Evolutionary conservation across 2,797 vertebrate genomes (phyloP).

Genomic region (Remorina albescens): DNA sequence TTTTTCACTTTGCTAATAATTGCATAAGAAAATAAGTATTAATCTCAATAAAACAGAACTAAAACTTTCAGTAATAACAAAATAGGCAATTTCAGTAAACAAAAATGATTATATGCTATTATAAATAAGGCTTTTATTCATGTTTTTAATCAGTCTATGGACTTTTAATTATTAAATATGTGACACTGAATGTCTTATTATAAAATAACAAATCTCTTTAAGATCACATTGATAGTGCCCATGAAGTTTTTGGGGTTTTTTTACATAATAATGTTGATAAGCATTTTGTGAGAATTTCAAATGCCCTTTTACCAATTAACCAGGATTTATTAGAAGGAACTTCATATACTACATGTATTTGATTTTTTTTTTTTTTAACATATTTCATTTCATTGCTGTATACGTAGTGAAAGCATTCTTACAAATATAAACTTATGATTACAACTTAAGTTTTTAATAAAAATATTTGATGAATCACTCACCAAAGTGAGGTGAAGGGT

Average conservation of each 20-base stretch:
- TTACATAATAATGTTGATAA: background rate
- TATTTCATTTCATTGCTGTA: background rate
- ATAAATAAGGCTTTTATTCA: no score
- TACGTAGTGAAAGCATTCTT: no score
- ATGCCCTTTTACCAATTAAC: background rate
- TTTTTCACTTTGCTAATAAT: background rate
- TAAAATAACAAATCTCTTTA: background rate
- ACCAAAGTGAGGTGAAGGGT: slow-evolving; percentile 4
- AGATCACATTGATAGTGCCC: background rate
- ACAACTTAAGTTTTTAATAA: background rate
- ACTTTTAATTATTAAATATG: no score
- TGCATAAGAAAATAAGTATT: no score
- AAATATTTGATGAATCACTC: slow-evolving; percentile 6
- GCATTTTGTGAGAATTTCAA: background rate
- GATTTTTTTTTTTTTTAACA: background rate
- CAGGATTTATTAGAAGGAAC: no score
- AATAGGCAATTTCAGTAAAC: no score
- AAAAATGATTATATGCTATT: no score
- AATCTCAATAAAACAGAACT: no score
- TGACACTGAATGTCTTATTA: no score
- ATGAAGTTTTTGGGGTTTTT: background rate
- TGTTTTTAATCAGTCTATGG: no score
- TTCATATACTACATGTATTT: background rate
- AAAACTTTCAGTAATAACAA: no score
- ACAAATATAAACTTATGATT: no score